Evolutionary conservation across 2,888 invertebrate species (phyloP).

Genomic region (Plusia festucae): DNA sequence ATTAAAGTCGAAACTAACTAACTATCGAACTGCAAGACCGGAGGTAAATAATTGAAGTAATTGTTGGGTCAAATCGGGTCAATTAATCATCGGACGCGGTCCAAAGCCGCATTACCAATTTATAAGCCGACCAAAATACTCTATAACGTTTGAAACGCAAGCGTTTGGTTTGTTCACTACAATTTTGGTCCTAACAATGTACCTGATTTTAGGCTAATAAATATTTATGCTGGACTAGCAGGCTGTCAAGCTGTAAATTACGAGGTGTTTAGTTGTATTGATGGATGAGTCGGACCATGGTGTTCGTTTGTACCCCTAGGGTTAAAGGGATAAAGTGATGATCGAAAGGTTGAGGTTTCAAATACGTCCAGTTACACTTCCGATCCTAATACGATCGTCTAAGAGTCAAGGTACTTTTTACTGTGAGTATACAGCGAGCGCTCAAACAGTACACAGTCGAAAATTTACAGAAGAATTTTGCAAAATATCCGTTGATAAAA

Average conservation of each 20-base stretch:
- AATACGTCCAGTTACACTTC: neutral
- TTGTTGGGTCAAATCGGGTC: constrained; percentile 86
- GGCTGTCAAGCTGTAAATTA: constrained; percentile 30
- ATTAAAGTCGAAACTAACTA: constrained; percentile 61
- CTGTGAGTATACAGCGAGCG: neutral
- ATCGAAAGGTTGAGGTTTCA: neutral
- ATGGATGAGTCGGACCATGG: neutral
- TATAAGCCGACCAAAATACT: constrained; percentile 76
- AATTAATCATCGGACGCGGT: constrained; percentile 85
- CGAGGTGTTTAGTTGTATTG: constrained; percentile 19
- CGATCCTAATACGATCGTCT: neutral
- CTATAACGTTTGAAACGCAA: constrained; percentile 59
- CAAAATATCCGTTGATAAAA: constrained; percentile 40
- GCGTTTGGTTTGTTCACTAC: constrained; percentile 36
- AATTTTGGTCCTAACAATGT: constrained; percentile 46
- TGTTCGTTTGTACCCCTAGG: neutral
- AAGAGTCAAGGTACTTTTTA: neutral
- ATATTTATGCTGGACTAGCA: constrained; percentile 38
- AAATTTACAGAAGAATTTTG: constrained; percentile 26
- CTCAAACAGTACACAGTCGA: neutral
- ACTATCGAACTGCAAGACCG: constrained; percentile 73
- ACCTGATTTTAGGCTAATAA: constrained; percentile 43
- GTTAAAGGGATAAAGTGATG: neutral
- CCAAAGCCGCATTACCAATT: constrained; percentile 79
- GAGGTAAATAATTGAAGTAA: constrained; percentile 88